phyloP scores from a whole-genome alignment of 1,140 invertebrate genomes.

The Camponotus floridanus region DNA sequence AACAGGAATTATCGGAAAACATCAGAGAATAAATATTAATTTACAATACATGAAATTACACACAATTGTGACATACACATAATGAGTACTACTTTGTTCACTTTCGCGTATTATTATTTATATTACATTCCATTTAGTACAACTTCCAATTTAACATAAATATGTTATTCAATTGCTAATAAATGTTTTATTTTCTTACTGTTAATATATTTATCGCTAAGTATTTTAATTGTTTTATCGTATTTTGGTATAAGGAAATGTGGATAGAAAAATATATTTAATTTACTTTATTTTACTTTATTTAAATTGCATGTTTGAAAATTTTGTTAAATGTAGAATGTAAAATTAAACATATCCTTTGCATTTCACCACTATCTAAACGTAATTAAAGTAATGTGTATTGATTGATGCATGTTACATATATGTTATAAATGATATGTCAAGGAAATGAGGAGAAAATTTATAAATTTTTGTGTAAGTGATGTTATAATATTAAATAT shows the following conservation, averaged over 20 bases:
- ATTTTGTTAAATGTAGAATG: not conserved
- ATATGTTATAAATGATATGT: not conserved
- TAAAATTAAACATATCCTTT: slow-evolving; percentile 21
- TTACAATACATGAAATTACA: slow-evolving; percentile 46
- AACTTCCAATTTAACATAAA: slow-evolving; percentile 14
- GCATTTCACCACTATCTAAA: not conserved
- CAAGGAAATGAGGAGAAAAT: slow-evolving; percentile 16
- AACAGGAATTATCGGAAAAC: slow-evolving; percentile 52
- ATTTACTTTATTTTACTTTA: not conserved
- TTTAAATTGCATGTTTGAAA: slow-evolving; percentile 14
- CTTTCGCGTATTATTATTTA: slow-evolving; percentile 49
- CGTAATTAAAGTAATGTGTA: slow-evolving; percentile 24
- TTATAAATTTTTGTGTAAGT: not conserved
- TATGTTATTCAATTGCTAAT: slow-evolving; percentile 15
- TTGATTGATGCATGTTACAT: not conserved
- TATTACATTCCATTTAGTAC: slow-evolving; percentile 23
- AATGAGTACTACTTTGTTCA: slow-evolving; percentile 53
- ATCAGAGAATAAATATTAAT: slow-evolving; percentile 58
- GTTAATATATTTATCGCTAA: not conserved
- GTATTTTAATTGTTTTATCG: slow-evolving; percentile 50
- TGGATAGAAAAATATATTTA: not conserved
- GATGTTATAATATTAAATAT: not conserved
- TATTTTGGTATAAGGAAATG: not conserved
- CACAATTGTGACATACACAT: slow-evolving; percentile 31
- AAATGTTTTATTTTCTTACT: slow-evolving; percentile 10